Conservation (phyloP, 2,888 invertebrate genomes). For the Deladenus siricidicola region DNA sequence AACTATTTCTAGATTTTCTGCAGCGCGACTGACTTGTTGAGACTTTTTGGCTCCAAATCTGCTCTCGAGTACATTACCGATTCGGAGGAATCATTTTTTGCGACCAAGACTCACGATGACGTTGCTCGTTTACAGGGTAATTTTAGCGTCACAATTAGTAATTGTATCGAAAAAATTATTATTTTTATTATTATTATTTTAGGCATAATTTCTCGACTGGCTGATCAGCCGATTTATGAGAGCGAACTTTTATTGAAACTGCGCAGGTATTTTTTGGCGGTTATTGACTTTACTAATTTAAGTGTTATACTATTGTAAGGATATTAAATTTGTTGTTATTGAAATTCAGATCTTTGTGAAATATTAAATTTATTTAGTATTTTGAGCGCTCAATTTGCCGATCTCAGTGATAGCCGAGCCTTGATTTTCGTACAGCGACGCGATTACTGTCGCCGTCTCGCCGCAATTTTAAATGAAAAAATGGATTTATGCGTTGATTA, state of each 20-base stretch:
- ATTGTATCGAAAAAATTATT: background rate
- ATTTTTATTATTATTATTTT: background rate
- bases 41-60: conserved; percentile 2
- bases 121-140: background rate
- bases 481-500: background rate
- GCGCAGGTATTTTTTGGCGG: background rate
- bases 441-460: background rate
- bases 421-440: background rate
- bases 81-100: background rate
- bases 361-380: background rate
- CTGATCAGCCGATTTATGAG: background rate
- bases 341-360: background rate
- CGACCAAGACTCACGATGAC: background rate
- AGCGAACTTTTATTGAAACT: background rate
- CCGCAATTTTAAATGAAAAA: no score
- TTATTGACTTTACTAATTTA: no score
- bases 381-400: background rate
- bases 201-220: background rate
- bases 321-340: background rate
- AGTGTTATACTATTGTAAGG: background rate
- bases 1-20: background rate
- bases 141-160: background rate
- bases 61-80: conserved; percentile 7
- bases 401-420: background rate
- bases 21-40: conserved; percentile 5